Base-by-base conservation (phyloP, 2,797 vertebrate genomes). In the Austrolebias charrua region DNA sequence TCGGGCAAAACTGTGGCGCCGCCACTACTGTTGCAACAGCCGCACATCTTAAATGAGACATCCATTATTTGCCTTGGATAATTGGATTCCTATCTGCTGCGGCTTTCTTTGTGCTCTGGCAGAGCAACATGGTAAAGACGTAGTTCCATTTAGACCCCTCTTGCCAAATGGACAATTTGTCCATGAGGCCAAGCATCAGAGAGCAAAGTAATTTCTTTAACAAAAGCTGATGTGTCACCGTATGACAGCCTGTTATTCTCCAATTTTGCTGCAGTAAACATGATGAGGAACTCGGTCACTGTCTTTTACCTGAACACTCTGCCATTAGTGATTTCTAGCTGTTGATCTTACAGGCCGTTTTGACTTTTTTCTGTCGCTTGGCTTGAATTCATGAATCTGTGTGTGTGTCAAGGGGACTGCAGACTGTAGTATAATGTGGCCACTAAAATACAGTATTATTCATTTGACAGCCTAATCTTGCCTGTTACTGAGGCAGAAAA, bases 141-240 rank as follows among this genome's bases (percentile, higher is more conserved):
- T 75, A 57, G 46, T 83, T 83, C 86, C 79, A 91, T 89, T 90
- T 89, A 86, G 80, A 66, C 75, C 35, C 69, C 73, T 57, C 80
- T 86, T 58, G 24, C 81, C 78, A 82, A 88, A 90, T 78, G 86
- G 80, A 86, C 87, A 87, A 89, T 89, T 88, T 89, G 84, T 88
- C 82, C 79, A 67, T 70, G 68, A 79, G 87, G 79, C 68, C 40
- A 55, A 65, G 78, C 79, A 69, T 84, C 76, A 78, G 72, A 85
- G 84, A 90, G 82, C 81, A 78, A 79, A 82, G 83, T 89, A 79
- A 88, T 91, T 89, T 86, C 86, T 89, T 81, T 87, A 89, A 90
- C 85, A 90, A 89, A 89, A 79, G 86, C 81, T 77, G 83, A 90
- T 84, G 80, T 88, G 81, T 85, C 81, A 76, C 68, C 49, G 2